Conservation (phyloP, 2,113 vertebrate genomes). For the Poecilia latipinna region DNA sequence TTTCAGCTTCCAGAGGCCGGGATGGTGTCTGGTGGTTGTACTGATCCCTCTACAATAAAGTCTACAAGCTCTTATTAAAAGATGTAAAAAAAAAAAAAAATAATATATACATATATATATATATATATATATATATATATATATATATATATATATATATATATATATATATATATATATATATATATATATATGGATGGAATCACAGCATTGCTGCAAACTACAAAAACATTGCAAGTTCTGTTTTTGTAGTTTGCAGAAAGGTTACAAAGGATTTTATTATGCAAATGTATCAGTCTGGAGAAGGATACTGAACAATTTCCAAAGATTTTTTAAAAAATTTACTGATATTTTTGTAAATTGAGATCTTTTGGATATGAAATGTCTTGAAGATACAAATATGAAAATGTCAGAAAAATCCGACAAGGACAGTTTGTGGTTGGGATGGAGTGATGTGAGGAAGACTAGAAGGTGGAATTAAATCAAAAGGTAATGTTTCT, state of each 20-base stretch:
- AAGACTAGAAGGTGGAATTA: not conserved
- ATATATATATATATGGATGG: too few relatives aligned
- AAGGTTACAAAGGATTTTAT: not conserved
- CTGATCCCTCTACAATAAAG: not conserved
- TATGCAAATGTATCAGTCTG: not conserved
- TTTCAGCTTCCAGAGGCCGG: not conserved
- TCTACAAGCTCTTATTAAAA: not conserved
- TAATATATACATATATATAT: too few relatives aligned
- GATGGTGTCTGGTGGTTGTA: not conserved
- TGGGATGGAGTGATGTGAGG: not conserved
- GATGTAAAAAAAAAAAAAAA: too few relatives aligned
- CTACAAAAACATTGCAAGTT: not conserved
- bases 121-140: too few relatives aligned
- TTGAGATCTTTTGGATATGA: not conserved
- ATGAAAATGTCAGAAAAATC: too few relatives aligned
- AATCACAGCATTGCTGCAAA: not conserved
- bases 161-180: too few relatives aligned
- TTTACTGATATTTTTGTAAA: not conserved
- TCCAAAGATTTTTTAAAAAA: not conserved
- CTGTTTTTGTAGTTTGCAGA: not conserved
- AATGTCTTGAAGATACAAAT: not conserved
- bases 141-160: too few relatives aligned
- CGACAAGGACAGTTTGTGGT: not conserved
- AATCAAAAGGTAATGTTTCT: too few relatives aligned
- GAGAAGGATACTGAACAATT: not conserved